These are phyloP conservation scores for Gymnothorax javanicus DNA, from an alignment of 2,797 vertebrate species.

Conservation along the genomic window DNA sequence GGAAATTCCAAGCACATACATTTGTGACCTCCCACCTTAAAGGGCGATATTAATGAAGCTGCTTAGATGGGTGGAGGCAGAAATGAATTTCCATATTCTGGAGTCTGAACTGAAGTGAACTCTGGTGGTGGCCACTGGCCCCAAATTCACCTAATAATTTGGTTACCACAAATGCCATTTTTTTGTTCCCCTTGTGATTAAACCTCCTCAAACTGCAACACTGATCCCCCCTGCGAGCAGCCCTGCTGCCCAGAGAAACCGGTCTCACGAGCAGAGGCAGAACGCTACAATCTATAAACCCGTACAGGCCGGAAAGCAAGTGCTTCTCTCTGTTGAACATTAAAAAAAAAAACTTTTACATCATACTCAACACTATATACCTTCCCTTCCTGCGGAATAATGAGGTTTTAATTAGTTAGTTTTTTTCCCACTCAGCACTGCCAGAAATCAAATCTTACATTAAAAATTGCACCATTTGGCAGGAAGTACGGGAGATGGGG, in stretches of 20 bases:
- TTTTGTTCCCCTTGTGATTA: background rate
- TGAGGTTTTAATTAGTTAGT: too few species aligned
- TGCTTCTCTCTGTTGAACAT: constrained; percentile 2
- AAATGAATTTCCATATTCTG: background rate
- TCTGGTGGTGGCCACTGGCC: background rate
- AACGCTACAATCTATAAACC: background rate
- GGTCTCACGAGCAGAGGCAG: background rate
- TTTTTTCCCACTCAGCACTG: constrained; percentile 47
- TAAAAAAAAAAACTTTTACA: background rate
- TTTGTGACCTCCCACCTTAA: too few species aligned
- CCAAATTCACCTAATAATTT: background rate
- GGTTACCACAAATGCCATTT: background rate
- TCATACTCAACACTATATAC: background rate
- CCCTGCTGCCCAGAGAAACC: background rate
- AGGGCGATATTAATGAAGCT: too few species aligned
- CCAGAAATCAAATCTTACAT: constrained; percentile 24
- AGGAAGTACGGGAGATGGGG: constrained; percentile 40
- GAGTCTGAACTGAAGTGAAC: background rate
- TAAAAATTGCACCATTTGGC: constrained; percentile 47
- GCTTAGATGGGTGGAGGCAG: too few species aligned
- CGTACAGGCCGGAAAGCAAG: background rate
- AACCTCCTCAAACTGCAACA: background rate
- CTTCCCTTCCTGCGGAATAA: too few species aligned
- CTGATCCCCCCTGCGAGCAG: background rate
- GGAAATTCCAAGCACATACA: too few species aligned